These are phyloP conservation scores for Oryzias curvinotus DNA, from an alignment of 2,113 vertebrate species.

Conservation along the genomic window DNA sequence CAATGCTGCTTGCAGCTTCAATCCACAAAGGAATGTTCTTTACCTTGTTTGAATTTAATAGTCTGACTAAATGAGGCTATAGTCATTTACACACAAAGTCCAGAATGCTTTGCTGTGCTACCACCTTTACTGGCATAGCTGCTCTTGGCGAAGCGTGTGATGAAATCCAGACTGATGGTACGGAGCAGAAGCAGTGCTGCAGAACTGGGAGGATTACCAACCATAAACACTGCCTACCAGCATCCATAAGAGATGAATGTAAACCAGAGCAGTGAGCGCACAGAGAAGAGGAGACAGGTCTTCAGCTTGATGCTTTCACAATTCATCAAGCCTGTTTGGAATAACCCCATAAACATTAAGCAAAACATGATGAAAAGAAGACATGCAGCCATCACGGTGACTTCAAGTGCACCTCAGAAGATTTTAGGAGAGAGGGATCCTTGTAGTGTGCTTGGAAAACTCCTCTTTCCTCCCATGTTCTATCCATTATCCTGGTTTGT, in stretches of 20 bases:
- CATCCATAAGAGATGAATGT: slow-evolving; percentile 15
- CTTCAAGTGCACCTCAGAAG: not conserved
- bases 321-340: slow-evolving; percentile 32
- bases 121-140: slow-evolving; percentile 17
- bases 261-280: slow-evolving; percentile 5
- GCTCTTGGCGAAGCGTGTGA: slow-evolving; percentile 23
- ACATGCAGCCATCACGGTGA: not conserved
- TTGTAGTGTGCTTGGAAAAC: no score
- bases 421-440: not conserved
- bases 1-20: no score
- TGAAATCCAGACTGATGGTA: slow-evolving; percentile 37
- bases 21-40: slow-evolving; percentile 1
- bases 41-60: slow-evolving; percentile 2
- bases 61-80: slow-evolving; percentile 50
- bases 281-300: not conserved
- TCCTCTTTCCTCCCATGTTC: not conserved
- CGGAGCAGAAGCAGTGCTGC: slow-evolving; percentile 17
- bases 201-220: slow-evolving; percentile 37
- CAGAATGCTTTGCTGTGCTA: not conserved
- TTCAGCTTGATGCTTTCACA: slow-evolving; percentile 25
- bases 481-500: not conserved
- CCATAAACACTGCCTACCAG: slow-evolving; percentile 51
- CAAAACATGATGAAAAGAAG: slow-evolving; percentile 3
- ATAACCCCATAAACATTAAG: slow-evolving; percentile 38
- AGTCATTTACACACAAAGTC: slow-evolving; percentile 21